Percentiles rank a stretch among this genome's conserved stretches.
Evolutionary conservation across 2,888 invertebrate species (phyloP).

Genomic region (Hydroisotoma schaefferi): DNA sequence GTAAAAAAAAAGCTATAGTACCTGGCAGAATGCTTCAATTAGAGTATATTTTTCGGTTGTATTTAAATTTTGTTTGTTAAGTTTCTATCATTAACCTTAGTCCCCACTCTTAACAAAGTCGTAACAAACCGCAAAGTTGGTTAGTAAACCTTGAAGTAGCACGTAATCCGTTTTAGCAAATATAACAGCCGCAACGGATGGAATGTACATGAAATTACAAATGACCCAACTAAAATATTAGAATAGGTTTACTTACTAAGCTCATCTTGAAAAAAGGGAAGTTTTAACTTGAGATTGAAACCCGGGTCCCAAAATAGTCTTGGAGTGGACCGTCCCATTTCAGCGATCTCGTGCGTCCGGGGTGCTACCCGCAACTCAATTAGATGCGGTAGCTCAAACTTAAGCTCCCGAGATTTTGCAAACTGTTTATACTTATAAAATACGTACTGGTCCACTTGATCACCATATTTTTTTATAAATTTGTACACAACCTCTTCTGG

Average conservation of each 20-base stretch:
- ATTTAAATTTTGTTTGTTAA: too few relatives aligned
- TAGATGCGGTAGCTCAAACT: slow-evolving; percentile 34
- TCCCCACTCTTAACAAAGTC: too few relatives aligned
- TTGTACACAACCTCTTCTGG: slow-evolving; percentile 36
- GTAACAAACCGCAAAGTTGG: too few relatives aligned
- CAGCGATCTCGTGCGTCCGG: slow-evolving; percentile 18
- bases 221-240: too few relatives aligned
- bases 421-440: slow-evolving; percentile 44
- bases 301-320: slow-evolving; percentile 47
- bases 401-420: slow-evolving; percentile 38
- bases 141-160: slow-evolving; percentile 1
- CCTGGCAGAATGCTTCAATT: too few relatives aligned
- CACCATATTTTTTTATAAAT: slow-evolving; percentile 40
- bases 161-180: too few relatives aligned
- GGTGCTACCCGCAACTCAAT: slow-evolving; percentile 37
- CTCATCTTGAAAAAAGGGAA: slow-evolving; percentile 49
- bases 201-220: too few relatives aligned
- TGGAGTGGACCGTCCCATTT: slow-evolving; percentile 18
- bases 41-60: too few relatives aligned
- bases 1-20: too few relatives aligned
- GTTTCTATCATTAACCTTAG: too few relatives aligned
- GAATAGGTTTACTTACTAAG: slow-evolving; percentile 47
- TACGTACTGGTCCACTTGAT: slow-evolving; percentile 38
- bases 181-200: too few relatives aligned
- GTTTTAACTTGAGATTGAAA: slow-evolving; percentile 47